Conservation (phyloP, 2,888 invertebrate species). For the Lasioglossum figueresi region DNA sequence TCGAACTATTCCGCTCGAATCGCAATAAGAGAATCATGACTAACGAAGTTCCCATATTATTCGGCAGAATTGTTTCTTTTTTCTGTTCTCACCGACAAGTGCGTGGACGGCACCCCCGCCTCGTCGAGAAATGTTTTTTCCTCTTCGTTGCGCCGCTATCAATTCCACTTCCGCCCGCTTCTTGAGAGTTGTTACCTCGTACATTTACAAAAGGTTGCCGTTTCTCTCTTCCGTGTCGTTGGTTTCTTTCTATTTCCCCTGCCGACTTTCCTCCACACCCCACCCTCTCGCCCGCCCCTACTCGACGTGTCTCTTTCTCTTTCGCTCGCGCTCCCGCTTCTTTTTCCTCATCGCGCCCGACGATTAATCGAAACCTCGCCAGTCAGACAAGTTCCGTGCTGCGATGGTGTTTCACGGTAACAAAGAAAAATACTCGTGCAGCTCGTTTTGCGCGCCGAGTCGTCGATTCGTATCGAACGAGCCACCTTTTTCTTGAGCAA, state of each 20-base stretch:
- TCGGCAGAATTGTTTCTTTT: not conserved
- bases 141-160: conserved; percentile 46
- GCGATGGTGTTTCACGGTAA: conserved; percentile 23
- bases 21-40: not conserved
- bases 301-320: not conserved
- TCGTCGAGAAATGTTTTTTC: conserved; percentile 39
- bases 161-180: conserved; percentile 52
- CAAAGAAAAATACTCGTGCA: conserved; percentile 34
- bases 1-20: conserved; percentile 2
- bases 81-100: not conserved
- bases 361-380: conserved; percentile 55
- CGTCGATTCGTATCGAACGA: conserved; percentile 30
- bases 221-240: conserved; percentile 49
- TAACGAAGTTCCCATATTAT: conserved; percentile 21
- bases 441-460: conserved; percentile 28
- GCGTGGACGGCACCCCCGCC: conserved; percentile 6
- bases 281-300: not conserved
- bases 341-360: conserved; percentile 12
- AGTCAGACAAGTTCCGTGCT: conserved; percentile 35
- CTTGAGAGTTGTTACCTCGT: conserved; percentile 48
- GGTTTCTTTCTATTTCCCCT: conserved; percentile 6
- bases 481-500: conserved; percentile 2
- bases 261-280: not conserved
- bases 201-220: conserved; percentile 48
- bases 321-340: not conserved